These are phyloP conservation scores for Lapara coniferarum DNA, from an alignment of 2,888 invertebrate genomes.

Conservation along the genomic window DNA sequence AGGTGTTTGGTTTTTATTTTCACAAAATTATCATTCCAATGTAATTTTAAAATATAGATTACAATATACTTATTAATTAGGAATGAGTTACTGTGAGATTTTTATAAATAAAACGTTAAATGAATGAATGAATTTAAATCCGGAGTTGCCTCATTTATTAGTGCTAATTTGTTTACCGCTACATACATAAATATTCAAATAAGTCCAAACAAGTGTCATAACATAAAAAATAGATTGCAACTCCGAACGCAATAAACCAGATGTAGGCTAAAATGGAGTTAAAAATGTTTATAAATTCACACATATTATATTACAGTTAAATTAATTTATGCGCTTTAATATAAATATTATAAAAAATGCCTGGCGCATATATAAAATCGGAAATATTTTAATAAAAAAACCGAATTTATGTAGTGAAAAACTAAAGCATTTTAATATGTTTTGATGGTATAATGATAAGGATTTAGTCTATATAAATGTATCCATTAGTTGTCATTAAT, in stretches of 20 bases:
- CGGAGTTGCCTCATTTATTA: neutral
- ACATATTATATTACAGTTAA: neutral
- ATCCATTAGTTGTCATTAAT: too few species aligned
- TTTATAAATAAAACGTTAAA: too few species aligned
- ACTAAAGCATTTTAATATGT: neutral
- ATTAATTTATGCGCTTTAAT: constrained; percentile 15
- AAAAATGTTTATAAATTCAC: too few species aligned
- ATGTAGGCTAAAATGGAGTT: neutral
- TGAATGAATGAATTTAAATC: too few species aligned
- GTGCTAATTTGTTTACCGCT: neutral
- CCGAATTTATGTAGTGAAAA: neutral
- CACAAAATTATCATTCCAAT: too few species aligned
- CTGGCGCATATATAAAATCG: neutral
- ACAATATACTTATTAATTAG: too few species aligned
- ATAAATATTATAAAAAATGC: constrained; percentile 32
- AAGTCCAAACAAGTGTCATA: neutral
- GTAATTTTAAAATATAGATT: too few species aligned
- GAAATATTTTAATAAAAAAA: neutral
- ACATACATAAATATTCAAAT: neutral
- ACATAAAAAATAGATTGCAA: constrained; percentile 6
- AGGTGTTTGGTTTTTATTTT: neutral
- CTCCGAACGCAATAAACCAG: neutral
- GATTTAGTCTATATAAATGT: too few species aligned
- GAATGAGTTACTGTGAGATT: too few species aligned
- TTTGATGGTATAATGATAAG: neutral